Evolutionary conservation across 2,797 vertebrate species (phyloP), one percentile per base, ranked within the genome.

Genomic region (Anguilla marmorata): DNA sequence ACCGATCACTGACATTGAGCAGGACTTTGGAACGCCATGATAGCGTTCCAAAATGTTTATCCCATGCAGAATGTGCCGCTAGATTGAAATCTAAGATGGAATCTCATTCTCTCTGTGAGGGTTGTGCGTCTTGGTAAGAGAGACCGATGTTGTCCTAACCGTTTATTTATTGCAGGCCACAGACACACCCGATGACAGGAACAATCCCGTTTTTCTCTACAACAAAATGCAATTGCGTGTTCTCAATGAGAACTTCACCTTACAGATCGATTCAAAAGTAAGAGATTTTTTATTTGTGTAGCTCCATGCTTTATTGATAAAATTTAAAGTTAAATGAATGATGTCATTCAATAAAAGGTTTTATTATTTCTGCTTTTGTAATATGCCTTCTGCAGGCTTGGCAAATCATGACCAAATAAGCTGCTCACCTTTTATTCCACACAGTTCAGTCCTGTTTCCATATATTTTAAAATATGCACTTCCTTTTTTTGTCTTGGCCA

Each of bases 221-320:
- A 97, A 98, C 92, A 99, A 98, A 95, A 98, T 99, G 97, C 96
- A 97, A 4, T 87, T 99, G 88, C 93, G 93, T 12, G 94, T 97
- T 87, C 87, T 99, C 69, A 97, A 96, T 9, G 92, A 83, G 24
- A 98, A 98, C 94, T 99, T 97, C 92, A 96, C 97, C 21, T 87
- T 99, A 72, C 95, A 95, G 91, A 92, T 98, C 11, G 86, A 95
- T 66, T 90, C 92, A 0, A 92, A 92, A 96, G 98, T 99, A 94
- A 95, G 96, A 88, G 86, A 24, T 85, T 76, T 86, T 27, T 52
- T 66, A 27, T 74, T 69, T 48, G 14, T 30, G 27, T 30, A 8
- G 11, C 33, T 9, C n/a, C n/a, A 30, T 72, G 16, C 5, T 74
- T 74, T 16, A 74, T 19, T 86, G 58, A 66, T 48, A 11, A 37